Conservation (phyloP, 2,113 vertebrate genomes). For the Antechinus stuartii region DNA sequence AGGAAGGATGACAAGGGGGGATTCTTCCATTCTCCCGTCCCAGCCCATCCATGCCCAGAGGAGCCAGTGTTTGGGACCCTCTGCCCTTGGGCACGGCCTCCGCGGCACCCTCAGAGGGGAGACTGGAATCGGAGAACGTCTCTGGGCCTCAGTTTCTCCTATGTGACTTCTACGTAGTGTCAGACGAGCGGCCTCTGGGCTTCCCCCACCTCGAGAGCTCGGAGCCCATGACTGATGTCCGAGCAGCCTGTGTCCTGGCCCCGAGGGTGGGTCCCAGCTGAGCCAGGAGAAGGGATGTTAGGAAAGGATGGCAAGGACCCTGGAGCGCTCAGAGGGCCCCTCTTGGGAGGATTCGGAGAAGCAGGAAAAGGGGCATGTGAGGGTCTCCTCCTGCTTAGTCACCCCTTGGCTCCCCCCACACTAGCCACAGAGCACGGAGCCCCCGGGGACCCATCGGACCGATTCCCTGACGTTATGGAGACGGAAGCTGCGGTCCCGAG, state of each 20-base stretch:
- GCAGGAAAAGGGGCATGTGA: background rate
- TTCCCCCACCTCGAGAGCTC: background rate
- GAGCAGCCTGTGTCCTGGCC: no score
- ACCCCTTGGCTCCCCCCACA: constrained; percentile 55
- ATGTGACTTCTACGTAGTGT: background rate
- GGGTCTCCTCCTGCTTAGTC: constrained; percentile 72
- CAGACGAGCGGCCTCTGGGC: background rate
- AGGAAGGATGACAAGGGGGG: background rate
- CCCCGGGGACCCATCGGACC: background rate
- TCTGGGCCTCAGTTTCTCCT: background rate
- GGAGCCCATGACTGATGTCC: background rate
- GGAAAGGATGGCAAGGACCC: background rate
- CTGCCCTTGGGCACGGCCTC: background rate
- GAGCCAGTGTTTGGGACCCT: background rate
- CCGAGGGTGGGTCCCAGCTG: background rate
- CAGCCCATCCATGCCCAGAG: background rate
- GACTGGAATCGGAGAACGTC: background rate
- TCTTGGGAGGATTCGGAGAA: background rate
- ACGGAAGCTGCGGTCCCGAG: constrained; percentile 14
- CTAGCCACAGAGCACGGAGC: background rate
- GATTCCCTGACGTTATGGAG: background rate
- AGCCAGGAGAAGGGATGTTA: background rate
- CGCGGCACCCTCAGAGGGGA: background rate
- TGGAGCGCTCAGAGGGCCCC: constrained; percentile 16
- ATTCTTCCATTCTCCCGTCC: background rate